These are phyloP conservation scores for Leuciscus idus DNA, from an alignment of 2,113 vertebrate species.

Conservation along the genomic window DNA sequence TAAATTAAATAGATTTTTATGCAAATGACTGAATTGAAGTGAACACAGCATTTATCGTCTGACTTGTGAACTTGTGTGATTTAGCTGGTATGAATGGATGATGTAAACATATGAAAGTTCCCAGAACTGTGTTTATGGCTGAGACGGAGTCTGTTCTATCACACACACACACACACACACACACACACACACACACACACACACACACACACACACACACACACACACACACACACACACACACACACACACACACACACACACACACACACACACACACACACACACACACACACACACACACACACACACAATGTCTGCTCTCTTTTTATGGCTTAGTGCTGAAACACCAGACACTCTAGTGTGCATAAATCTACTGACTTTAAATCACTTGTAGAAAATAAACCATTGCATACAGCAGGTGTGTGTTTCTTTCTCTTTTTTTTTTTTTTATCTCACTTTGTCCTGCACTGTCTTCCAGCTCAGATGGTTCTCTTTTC, in stretches of 20 bases:
- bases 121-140: conserved; percentile 53
- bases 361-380: conserved; percentile 45
- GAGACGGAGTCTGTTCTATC: conserved; percentile 24
- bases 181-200: neutral
- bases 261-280: neutral
- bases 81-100: conserved; percentile 42
- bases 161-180: too few relatives aligned
- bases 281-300: too few relatives aligned
- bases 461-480: neutral
- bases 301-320: neutral
- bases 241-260: conserved; percentile 16
- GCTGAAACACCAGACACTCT: conserved; percentile 42
- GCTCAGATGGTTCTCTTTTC: conserved; percentile 31
- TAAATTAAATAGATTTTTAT: neutral
- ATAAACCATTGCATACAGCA: conserved; percentile 36
- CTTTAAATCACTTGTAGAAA: conserved; percentile 40
- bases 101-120: conserved; percentile 56
- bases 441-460: neutral
- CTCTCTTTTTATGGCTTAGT: conserved; percentile 13
- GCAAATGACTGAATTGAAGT: neutral
- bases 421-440: conserved; percentile 24
- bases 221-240: too few relatives aligned
- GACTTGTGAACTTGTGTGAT: conserved; percentile 21
- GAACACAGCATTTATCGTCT: too few relatives aligned
- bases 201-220: too few relatives aligned